Base-by-base conservation (phyloP, 2,888 invertebrate species). In the Dicyrtoma fusca region DNA sequence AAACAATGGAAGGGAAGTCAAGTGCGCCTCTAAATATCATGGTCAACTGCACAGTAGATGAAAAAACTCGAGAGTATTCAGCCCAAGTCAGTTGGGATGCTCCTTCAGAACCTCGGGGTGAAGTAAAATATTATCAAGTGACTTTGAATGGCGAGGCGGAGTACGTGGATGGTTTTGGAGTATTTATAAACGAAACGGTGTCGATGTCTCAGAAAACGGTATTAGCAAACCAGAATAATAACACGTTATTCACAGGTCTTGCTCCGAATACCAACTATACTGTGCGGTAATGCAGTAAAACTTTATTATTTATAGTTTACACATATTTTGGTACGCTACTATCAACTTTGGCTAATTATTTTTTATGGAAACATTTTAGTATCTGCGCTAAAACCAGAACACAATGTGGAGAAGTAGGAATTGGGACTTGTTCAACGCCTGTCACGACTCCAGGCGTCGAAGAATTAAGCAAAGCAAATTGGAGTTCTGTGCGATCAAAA, bases 251-350 rank as follows among this genome's bases (percentile, higher is more conserved):
- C 81, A 89, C 90, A 80, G 88, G 89, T 61, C 87, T 92, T 44
- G 89, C 90, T 69, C 89, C 94, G 3, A 94, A 95, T 83, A 94
- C 94, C 0, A 90, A 92, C 83, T 94, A 93, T 83, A 91, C 91
- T 14, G 90, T 92, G 1, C 82, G 78, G 82, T 84, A 74, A 65
- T 34, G 8, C 66, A 21, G 13, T 25, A 26, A 51, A 6, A 47
- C 1, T 21, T 14, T 47, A 25, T 25, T n/a, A 4, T 14, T 10
- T 6, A n/a, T 11, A n/a, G 61, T 21, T 49, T 26, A 42, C 6
- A 49, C 10, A 2, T 51, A 53, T 17, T 47, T 34, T 64, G 68
- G 23, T 51, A 4, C 25, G 14, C 5, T 75, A 55, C 14, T 64
- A 74, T 62, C 78, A 49, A 11, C 4, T 49, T 6, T 17, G 4